These are phyloP conservation scores for Anodontia alba DNA, from an alignment of 2,888 invertebrate genomes.

Conservation along the genomic window DNA sequence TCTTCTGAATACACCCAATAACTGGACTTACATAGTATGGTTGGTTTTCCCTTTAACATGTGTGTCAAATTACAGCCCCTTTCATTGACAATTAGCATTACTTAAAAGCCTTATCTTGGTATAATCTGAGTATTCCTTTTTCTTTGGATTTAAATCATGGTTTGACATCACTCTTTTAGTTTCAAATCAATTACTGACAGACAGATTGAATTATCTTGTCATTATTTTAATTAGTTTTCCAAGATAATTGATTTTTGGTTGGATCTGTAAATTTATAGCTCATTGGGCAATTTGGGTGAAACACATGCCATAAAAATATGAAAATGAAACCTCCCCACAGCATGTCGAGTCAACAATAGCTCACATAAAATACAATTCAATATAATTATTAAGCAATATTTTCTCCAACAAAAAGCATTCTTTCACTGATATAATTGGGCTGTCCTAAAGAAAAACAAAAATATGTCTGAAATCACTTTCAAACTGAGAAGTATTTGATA, in stretches of 20 bases:
- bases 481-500: background rate
- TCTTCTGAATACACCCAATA: too few relatives aligned
- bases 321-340: background rate
- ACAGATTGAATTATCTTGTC: constrained; percentile 10
- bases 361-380: constrained; percentile 5
- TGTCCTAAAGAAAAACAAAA: constrained; percentile 1
- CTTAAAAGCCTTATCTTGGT: constrained; percentile 2
- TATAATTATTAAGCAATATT: background rate
- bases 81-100: background rate
- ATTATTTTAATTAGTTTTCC: constrained; percentile 20
- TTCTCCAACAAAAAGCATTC: constrained; percentile 9
- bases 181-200: constrained; percentile 8
- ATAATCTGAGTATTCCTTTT: background rate
- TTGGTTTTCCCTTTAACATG: too few relatives aligned
- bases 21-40: too few relatives aligned
- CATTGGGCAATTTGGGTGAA: constrained; percentile 5
- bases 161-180: constrained; percentile 2
- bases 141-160: background rate
- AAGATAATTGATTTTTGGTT: constrained; percentile 12
- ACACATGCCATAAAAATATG: constrained; percentile 14
- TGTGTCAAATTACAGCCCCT: background rate
- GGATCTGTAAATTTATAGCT: constrained; percentile 9
- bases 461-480: constrained; percentile 10
- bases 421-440: background rate
- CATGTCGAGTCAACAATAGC: constrained; percentile 2